phyloP scores from a whole-genome alignment of 2,888 invertebrate genomes.

The Tuta absoluta region DNA sequence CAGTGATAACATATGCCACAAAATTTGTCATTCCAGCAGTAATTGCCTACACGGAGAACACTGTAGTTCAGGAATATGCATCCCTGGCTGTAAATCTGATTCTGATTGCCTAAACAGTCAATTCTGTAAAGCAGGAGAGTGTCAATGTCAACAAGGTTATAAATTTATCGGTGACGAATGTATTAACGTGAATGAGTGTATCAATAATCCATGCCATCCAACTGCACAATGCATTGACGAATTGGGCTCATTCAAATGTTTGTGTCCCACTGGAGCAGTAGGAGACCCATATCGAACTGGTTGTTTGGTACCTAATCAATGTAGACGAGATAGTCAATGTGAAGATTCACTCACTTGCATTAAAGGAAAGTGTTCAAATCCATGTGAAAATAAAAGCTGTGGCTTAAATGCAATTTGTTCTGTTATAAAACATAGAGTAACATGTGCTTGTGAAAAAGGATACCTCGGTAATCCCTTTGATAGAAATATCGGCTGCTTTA shows the following conservation, averaged over 20 bases:
- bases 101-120: slow-evolving; percentile 90
- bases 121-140: slow-evolving; percentile 87
- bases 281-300: slow-evolving; percentile 86
- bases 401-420: slow-evolving; percentile 89
- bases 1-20: slow-evolving; percentile 88
- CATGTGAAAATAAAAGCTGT: slow-evolving; percentile 87
- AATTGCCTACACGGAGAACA: slow-evolving; percentile 95
- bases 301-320: slow-evolving; percentile 89
- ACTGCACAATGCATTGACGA: slow-evolving; percentile 90
- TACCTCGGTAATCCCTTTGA: slow-evolving; percentile 91
- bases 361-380: slow-evolving; percentile 89
- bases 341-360: slow-evolving; percentile 88
- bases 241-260: slow-evolving; percentile 89
- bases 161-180: slow-evolving; percentile 87
- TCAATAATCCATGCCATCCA: slow-evolving; percentile 88
- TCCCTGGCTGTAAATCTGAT: slow-evolving; percentile 90
- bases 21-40: slow-evolving; percentile 93
- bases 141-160: slow-evolving; percentile 90
- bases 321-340: slow-evolving; percentile 87
- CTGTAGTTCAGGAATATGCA: slow-evolving; percentile 90
- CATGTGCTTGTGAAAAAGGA: slow-evolving; percentile 90
- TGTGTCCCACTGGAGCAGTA: slow-evolving; percentile 89
- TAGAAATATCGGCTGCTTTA: slow-evolving; percentile 89
- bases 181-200: slow-evolving; percentile 91
- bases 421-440: slow-evolving; percentile 85